Base-by-base conservation (phyloP, 1,140 invertebrate species). In the Popillia japonica region DNA sequence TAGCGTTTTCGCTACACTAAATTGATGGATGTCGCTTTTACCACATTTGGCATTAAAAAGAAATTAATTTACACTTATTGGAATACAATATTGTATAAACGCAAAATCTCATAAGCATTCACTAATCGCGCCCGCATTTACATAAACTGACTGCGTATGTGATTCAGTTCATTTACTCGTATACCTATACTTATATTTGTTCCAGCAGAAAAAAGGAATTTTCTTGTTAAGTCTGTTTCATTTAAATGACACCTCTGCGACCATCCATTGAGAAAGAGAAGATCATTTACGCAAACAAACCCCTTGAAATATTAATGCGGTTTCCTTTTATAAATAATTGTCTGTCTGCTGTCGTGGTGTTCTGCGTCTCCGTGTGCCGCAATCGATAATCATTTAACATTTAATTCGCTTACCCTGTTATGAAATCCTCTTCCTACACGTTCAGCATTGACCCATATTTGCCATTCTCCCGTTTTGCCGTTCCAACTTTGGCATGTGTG, bases 401-500 rank as follows among this genome's bases (percentile, higher is more conserved):
- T 76, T 64, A 17, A 27, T 61, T 68, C 61, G 87, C 91, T 92
- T 88, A 95, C 94, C 88, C 94, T 90, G 86, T 95, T 95, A 86
- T 95, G 92, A 86, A 94, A 95, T 75, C 94, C 94, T 83, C 94
- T 89, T 78, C 94, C 94, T 27, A 95, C 93, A 79, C 94, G 89
- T 84, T 95, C 94, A 34, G 92, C 91, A 85, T 95, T 94, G 64
- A 96, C 91, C 94, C 94, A 95, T 76, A 95, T 91, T 87, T 95
- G 94, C 94, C 94, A 96, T 87, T 96, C 94, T 61, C 94, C 94
- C 10, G 94, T 94, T 82, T 92, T 92, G 34, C 94, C 94, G 85
- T 95, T 96, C 94, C 94, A 96, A 76, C 94, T 95, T 81, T 94
- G 92, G 83, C 94, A 96, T 11, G 93, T 91, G 86, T 96, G 94